Conservation (phyloP, 2,888 invertebrate genomes). For the Thalpophila matura region DNA sequence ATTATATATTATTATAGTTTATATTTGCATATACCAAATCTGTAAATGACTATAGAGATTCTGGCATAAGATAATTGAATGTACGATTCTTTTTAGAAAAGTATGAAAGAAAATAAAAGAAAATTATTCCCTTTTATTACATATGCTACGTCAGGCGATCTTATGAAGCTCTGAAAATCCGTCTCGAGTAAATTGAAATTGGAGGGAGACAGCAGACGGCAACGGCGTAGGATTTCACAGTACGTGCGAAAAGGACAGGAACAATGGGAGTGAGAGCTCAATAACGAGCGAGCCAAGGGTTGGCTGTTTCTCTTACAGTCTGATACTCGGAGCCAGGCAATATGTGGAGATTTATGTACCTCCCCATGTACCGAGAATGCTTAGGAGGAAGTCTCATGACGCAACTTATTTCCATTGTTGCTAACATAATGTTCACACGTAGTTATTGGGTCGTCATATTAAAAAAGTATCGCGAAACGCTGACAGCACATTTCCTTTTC, state of each 20-base stretch:
- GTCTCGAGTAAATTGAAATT: constrained; percentile 91
- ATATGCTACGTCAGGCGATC: constrained; percentile 72
- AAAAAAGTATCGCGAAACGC: constrained; percentile 34
- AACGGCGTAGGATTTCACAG: constrained; percentile 57
- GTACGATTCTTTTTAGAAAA: too few relatives aligned
- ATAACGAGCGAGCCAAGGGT: constrained; percentile 91
- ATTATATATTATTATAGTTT: too few relatives aligned
- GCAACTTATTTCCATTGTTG: constrained; percentile 82
- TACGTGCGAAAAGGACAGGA: constrained; percentile 74
- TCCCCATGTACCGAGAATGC: constrained; percentile 79
- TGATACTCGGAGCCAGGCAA: constrained; percentile 84
- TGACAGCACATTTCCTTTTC: constrained; percentile 11
- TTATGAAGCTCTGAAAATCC: constrained; percentile 89
- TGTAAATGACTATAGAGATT: too few relatives aligned
- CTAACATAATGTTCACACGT: constrained; percentile 67
- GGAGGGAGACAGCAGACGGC: constrained; percentile 81
- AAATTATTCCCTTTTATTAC: constrained; percentile 39
- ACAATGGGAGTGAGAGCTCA: constrained; percentile 88
- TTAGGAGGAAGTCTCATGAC: constrained; percentile 80
- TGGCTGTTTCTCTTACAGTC: constrained; percentile 89
- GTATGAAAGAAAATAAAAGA: background rate
- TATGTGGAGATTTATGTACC: constrained; percentile 89
- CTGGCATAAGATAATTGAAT: too few relatives aligned
- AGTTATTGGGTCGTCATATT: constrained; percentile 45
- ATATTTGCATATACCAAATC: too few relatives aligned